Percentiles rank a stretch among this genome's conserved stretches.
These are phyloP conservation scores for Pristiophorus japonicus DNA, from an alignment of 2,113 vertebrate species.

Conservation along the genomic window DNA sequence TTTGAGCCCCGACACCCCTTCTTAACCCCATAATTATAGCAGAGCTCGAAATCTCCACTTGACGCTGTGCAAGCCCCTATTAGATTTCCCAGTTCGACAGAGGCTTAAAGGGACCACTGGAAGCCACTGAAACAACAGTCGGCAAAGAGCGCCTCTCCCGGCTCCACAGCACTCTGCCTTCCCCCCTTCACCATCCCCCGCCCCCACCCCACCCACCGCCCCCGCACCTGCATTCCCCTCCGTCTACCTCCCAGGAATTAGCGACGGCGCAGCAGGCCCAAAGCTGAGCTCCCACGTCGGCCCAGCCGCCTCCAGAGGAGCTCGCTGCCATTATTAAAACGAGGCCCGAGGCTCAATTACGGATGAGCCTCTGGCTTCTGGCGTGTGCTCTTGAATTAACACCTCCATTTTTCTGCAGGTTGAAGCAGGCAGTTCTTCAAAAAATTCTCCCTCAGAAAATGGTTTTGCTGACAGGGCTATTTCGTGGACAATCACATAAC, in stretches of 20 bases:
- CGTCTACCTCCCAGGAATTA: not conserved
- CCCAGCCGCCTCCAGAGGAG: not conserved
- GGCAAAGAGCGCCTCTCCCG: not conserved
- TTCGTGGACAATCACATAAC: not conserved
- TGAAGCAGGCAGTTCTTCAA: not conserved
- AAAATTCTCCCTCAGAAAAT: too few relatives aligned
- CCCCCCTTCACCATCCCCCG: not conserved
- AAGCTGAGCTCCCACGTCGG: not conserved
- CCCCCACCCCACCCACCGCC: too few relatives aligned
- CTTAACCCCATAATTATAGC: too few relatives aligned
- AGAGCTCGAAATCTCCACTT: too few relatives aligned
- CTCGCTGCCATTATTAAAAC: not conserved
- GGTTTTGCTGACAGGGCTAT: not conserved
- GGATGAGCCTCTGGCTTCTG: too few relatives aligned
- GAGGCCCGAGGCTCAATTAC: not conserved
- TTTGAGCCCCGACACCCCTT: too few relatives aligned
- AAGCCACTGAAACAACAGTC: not conserved
- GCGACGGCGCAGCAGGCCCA: not conserved
- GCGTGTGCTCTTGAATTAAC: not conserved
- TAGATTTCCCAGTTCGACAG: not conserved
- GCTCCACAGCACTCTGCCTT: not conserved
- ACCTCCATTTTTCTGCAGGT: not conserved
- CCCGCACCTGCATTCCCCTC: not conserved
- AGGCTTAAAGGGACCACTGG: too few relatives aligned
- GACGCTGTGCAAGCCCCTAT: not conserved